Percentiles rank a stretch among this genome's conserved stretches.
phyloP scores from a whole-genome alignment of 2,888 invertebrate genomes.

The Lepidochrysops patricia region DNA sequence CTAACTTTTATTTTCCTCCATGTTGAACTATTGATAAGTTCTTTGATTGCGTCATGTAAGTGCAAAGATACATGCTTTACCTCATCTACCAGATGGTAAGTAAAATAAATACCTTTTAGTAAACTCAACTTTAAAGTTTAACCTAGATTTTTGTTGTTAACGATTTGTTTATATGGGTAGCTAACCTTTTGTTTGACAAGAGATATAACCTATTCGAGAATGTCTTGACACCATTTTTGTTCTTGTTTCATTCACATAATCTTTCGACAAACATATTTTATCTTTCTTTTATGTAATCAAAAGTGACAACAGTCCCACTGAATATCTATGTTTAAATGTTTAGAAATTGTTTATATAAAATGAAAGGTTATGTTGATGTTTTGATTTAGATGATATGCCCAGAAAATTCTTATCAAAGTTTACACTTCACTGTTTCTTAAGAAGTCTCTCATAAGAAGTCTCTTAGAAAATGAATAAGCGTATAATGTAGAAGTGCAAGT shows the following conservation, averaged over 20 bases:
- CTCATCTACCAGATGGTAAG: constrained; percentile 31
- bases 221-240: constrained; percentile 65
- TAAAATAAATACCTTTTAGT: constrained; percentile 23
- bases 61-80: constrained; percentile 45
- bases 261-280: constrained; percentile 1
- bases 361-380: constrained; percentile 73
- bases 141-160: neutral
- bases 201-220: constrained; percentile 56
- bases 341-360: neutral
- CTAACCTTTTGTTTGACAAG: constrained; percentile 56
- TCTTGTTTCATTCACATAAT: constrained; percentile 35
- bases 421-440: constrained; percentile 3
- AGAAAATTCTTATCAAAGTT: neutral
- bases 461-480: neutral
- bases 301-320: neutral
- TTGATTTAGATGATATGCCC: constrained; percentile 48
- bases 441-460: neutral
- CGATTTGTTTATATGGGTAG: constrained; percentile 33
- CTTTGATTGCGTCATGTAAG: constrained; percentile 71
- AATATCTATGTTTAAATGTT: neutral
- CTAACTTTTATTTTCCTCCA: constrained; percentile 62
- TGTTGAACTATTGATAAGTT: constrained; percentile 53
- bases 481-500: too few species aligned
- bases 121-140: constrained; percentile 3
- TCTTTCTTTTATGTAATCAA: neutral